Evolutionary conservation across 2,888 invertebrate genomes (phyloP), one percentile per base, ranked within the genome.

Genomic region (Philereme vetulata): DNA sequence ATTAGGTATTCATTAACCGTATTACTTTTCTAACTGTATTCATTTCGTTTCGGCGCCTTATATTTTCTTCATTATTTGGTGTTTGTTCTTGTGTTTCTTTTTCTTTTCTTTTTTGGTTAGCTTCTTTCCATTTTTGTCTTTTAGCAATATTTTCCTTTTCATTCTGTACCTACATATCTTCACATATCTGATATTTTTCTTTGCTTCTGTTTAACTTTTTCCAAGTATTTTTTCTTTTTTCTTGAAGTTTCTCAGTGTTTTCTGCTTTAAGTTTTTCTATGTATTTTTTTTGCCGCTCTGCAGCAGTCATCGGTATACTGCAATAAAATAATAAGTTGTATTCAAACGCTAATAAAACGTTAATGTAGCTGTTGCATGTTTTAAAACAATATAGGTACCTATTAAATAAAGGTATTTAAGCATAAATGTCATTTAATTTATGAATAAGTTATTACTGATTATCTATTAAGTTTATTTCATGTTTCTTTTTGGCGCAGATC

Each of bases 221-320:
- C 60, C 54, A 64, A 48, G 42, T 64, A 57, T 51, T 57, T 64
- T 60, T 64, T 57, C 64, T 57, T 58, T 64, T 60, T 56, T 57
- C 60, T 60, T 64, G 60, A 57, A 56, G 60, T 64, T 64, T 64
- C 53, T 57, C 57, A 42, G 64, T 57, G 50, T 60, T 60, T 56
- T 61, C 45, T 40, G 56, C 9, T 61, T 56, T 52, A 35, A 58
- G 55, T 58, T 50, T 62, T 58, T 58, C 56, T 8, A 58, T 55
- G 11, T 59, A 62, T 35, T 52, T 49, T 54, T 44, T 62, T 58
- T 58, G 53, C 54, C 54, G 34, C 54, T 57, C 57, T 53, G 62
- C 57, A 48, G 57, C 51, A 8, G 3, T 44, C 43, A 43, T 4
- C 47, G 54, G 54, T 33, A 46, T 51, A 36, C 51, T 51, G 44